phyloP scores from a whole-genome alignment of 2,797 vertebrate species.

The Benthosema pterotum region DNA sequence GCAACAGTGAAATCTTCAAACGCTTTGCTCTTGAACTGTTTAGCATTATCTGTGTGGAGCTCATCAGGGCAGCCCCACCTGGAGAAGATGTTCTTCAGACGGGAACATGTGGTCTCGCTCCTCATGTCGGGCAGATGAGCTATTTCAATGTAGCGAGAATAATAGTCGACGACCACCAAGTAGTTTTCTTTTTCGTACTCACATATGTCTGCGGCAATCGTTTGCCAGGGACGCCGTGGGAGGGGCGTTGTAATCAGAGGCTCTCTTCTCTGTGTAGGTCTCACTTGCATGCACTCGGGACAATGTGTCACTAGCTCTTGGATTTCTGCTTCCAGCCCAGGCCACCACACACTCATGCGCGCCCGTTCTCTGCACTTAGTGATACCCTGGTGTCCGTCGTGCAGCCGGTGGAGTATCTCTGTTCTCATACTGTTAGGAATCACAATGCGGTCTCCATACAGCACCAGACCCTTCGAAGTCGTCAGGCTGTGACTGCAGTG shows the following conservation, averaged over 20 bases:
- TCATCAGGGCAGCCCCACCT: no score
- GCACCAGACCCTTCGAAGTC: not conserved
- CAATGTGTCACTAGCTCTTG: not conserved
- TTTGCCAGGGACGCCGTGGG: constrained; percentile 16
- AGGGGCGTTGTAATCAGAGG: constrained; percentile 20
- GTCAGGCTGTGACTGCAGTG: constrained; percentile 15
- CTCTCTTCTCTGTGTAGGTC: constrained; percentile 14
- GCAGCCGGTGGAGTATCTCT: no score
- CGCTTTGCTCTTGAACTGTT: not conserved
- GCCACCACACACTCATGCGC: constrained; percentile 28
- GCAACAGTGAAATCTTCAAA: not conserved
- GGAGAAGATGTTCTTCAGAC: no score
- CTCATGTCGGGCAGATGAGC: not conserved
- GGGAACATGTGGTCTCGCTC: no score
- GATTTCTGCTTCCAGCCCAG: not conserved
- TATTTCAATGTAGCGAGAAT: constrained; percentile 18
- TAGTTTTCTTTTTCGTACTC: constrained; percentile 7
- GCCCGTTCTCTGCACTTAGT: constrained; percentile 10
- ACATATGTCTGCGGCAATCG: constrained; percentile 14
- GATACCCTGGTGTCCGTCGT: no score
- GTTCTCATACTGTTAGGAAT: constrained; percentile 2
- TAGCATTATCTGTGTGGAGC: constrained; percentile 8
- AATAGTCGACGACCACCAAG: constrained; percentile 17
- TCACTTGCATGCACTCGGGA: constrained; percentile 14
- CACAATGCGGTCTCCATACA: constrained; percentile 22